phyloP scores from a whole-genome alignment of 2,888 invertebrate species.

The Nemoura dubitans region DNA sequence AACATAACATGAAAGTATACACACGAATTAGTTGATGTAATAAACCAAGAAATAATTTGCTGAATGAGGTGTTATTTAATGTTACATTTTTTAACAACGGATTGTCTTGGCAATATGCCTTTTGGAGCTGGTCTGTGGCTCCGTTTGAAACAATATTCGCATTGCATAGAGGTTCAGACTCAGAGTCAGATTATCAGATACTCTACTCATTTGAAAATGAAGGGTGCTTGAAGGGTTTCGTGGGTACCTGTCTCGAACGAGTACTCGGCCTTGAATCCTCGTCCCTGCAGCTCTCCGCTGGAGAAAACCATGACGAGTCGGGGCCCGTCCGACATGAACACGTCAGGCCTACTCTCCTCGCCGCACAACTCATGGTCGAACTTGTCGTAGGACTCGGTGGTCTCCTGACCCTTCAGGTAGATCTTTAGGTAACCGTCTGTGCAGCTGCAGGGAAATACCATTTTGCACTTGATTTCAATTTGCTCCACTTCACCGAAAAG shows the following conservation, averaged over 20 bases:
- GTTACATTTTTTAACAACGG: no score
- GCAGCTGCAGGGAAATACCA: conserved; percentile 66
- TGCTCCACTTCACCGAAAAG: not conserved
- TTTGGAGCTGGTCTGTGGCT: no score
- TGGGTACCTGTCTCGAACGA: conserved; percentile 80
- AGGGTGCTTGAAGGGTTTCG: not conserved
- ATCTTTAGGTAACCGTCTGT: conserved; percentile 91
- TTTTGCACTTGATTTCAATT: no score
- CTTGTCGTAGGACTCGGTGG: conserved; percentile 91
- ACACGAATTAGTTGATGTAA: no score
- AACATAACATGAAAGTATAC: conserved; percentile 58
- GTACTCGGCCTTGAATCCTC: conserved; percentile 90
- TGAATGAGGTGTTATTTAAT: no score
- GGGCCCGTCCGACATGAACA: conserved; percentile 89
- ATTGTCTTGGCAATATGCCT: no score
- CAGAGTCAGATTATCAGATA: not conserved
- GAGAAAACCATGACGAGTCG: conserved; percentile 94
- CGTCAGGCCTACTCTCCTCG: conserved; percentile 76
- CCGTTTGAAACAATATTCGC: no score
- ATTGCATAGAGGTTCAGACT: conserved; percentile 57
- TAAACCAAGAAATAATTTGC: no score
- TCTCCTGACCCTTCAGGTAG: conserved; percentile 91
- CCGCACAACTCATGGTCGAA: conserved; percentile 95
- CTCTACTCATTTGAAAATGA: not conserved
- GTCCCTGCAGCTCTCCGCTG: conserved; percentile 88